Percentiles rank a stretch among this genome's conserved stretches.
Evolutionary conservation across 2,888 invertebrate species (phyloP).

Genomic region (Clusia tigrina): DNA sequence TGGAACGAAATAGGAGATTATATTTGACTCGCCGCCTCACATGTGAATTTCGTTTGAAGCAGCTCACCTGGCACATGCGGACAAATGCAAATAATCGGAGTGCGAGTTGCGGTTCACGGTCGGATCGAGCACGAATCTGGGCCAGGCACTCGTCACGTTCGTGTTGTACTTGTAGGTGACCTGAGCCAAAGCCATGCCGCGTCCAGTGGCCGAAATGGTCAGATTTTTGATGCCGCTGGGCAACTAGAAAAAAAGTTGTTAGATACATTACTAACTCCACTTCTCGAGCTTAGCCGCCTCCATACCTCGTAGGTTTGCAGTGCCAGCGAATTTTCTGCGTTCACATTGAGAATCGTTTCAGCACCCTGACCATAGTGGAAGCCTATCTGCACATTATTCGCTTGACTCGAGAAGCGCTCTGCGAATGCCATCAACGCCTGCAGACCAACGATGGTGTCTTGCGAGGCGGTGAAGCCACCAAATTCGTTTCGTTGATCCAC

Average conservation of each 20-base stretch:
- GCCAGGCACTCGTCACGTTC: conserved; percentile 89
- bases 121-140: conserved; percentile 86
- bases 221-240: conserved; percentile 69
- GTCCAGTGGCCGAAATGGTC: conserved; percentile 80
- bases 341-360: conserved; percentile 71
- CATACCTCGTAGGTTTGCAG: conserved; percentile 83
- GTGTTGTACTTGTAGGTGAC: conserved; percentile 83
- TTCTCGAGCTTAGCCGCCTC: conserved; percentile 27
- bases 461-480: conserved; percentile 80
- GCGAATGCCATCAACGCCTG: conserved; percentile 70
- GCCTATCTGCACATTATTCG: conserved; percentile 68
- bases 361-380: conserved; percentile 66
- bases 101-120: conserved; percentile 87
- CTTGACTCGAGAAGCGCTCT: conserved; percentile 67
- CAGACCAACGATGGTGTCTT: conserved; percentile 79
- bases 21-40: background rate
- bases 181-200: conserved; percentile 80
- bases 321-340: conserved; percentile 80
- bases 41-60: too few relatives aligned
- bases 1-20: conserved; percentile 21
- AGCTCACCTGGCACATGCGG: conserved; percentile 84
- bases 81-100: conserved; percentile 81
- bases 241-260: conserved; percentile 41
- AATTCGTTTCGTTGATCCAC: conserved; percentile 71
- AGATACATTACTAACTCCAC: background rate